Evolutionary conservation across 2,888 invertebrate species (phyloP), one percentile per base, ranked within the genome.

Genomic region (Xestia ashworthii): DNA sequence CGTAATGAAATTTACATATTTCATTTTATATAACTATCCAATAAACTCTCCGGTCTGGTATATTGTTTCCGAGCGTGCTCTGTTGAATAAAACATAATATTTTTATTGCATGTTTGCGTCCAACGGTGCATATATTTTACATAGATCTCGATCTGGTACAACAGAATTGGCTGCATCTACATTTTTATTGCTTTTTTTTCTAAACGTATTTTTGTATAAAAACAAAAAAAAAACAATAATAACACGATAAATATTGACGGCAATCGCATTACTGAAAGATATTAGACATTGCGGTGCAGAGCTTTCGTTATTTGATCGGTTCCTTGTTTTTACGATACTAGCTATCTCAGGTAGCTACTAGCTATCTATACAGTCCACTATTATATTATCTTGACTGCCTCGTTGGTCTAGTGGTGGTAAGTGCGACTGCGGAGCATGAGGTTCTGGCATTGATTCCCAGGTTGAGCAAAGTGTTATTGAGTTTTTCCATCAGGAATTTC

Each of bases 71-170:
- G 90, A 91, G 89, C 89, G 89, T 88, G 87, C 89, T 85, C 92
- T 90, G 83, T 88, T 96, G 96, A 95, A 96, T 96, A 95, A 96
- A 92, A 95, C 95, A 96, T 95, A 86, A 90, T 90, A 92, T 93
- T 93, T 91, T 93, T 95, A 94, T 94, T 92, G 93, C 93, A 94
- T 94, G 93, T 95, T 93, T 93, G 92, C 91, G 91, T 91, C 91
- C 87, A 87, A 83, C 89, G 94, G 93, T 95, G 95, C 95, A 95
- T 95, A 95, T 95, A 94, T 94, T 94, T 93, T 93, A 93, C 93
- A 93, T 95, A 94, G 92, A 91, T 93, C 90, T 87, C 83, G 87
- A 88, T 86, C 87, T 88, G 84, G 89, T 80, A 85, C 84, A 86
- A 84, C 90, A 86, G 88, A 92, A 93, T 91, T 91, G 89, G 87